phyloP scores from a whole-genome alignment of 2,888 invertebrate genomes.

The Nasonovia ribisnigri region DNA sequence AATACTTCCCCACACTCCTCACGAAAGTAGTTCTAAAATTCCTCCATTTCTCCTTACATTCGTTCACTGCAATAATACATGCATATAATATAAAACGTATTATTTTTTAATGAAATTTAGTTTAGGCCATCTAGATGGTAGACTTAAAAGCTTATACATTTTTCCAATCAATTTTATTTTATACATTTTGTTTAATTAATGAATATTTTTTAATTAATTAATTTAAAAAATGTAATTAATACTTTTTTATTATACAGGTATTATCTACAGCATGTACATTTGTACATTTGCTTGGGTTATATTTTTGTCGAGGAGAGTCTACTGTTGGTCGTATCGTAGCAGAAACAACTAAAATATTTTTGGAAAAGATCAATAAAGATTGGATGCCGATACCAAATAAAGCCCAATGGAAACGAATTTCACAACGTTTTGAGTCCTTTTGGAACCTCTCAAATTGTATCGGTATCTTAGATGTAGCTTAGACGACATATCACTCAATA shows the following conservation, averaged over 20 bases:
- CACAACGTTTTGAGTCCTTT: constrained; percentile 67
- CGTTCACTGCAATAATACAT: constrained; percentile 63
- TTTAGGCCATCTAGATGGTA: too few relatives aligned
- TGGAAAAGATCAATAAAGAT: constrained; percentile 66
- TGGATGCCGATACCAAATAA: constrained; percentile 67
- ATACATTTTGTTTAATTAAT: too few relatives aligned
- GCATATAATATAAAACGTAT: neutral
- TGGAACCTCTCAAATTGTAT: constrained; percentile 69
- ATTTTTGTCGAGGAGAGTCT: constrained; percentile 67
- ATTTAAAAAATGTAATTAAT: too few relatives aligned
- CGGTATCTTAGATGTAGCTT: constrained; percentile 69
- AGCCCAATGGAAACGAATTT: constrained; percentile 67
- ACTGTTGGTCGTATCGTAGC: constrained; percentile 67
- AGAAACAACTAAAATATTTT: constrained; percentile 67
- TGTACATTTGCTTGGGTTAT: constrained; percentile 66
- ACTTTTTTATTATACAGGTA: constrained; percentile 67
- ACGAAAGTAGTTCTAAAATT: constrained; percentile 39
- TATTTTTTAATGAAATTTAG: too few relatives aligned
- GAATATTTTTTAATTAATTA: too few relatives aligned
- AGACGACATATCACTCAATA: too few relatives aligned
- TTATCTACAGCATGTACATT: constrained; percentile 67
- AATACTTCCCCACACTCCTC: too few relatives aligned
- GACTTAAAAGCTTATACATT: too few relatives aligned
- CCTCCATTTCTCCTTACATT: constrained; percentile 53
- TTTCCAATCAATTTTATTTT: too few relatives aligned